Base-by-base conservation (phyloP, 2,113 vertebrate genomes). In the Phalacrocorax brasilianus region DNA sequence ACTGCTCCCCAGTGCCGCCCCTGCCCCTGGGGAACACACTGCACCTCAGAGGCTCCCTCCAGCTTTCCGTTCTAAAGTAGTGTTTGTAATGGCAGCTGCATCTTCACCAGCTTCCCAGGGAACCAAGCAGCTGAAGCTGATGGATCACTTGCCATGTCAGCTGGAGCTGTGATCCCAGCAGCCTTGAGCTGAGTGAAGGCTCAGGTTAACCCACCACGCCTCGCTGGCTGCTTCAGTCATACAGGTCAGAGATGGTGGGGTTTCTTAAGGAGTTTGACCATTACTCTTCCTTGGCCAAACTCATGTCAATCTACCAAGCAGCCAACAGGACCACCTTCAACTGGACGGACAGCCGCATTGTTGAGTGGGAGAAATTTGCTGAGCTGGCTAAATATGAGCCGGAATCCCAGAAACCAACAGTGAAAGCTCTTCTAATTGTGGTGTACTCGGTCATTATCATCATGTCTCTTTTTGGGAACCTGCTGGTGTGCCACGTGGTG, bases 381-480 rank as follows among this genome's bases (percentile, higher is more conserved):
- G 92, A 96, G 70, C 76, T 97, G 86, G 97, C 96, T 62, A 96
- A 93, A 70, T 96, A 97, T 0, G 88, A 96, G 70, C 91, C 89
- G 0, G 96, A 97, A 58, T 96, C 95, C 20, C 97, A 97, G 96
- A 98, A 96, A 38, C 87, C 89, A 33, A 88, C 68, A 5, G 91
- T 95, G 88, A 94, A 97, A 63, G 95, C 84, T 1, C 91, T 97
- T 14, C 89, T 97, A 3, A 94, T 97, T 0, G 18, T 97, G 65
- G 98, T 97, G 0, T 98, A 98, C 83, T 98, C 97, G 0, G 74
- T 98, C 71, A 98, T 98, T 32, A 98, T 98, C 24, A 8, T 98
- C 77, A 98, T 97, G 95, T 98, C 98, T 11, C 97, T 98, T 62
- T 97, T 98, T 58, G 98, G 98, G n/a, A 99, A 98, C 71, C 45